Conservation (phyloP, 2,888 invertebrate species). For the Slavum lentiscoides region DNA sequence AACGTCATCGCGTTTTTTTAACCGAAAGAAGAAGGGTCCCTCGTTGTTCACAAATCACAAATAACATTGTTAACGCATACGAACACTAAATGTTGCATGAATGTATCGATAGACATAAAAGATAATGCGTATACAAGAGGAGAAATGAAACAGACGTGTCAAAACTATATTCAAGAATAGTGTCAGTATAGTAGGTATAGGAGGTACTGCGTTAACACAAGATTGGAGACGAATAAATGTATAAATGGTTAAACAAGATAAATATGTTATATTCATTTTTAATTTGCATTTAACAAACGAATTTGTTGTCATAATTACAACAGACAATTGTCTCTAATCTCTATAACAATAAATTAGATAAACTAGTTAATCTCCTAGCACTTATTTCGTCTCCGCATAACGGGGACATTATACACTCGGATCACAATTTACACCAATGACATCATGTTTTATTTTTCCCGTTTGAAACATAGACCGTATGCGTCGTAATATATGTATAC, state of each 20-base stretch:
- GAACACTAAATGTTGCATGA: too few species aligned
- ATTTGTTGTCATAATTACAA: not conserved
- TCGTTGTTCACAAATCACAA: too few species aligned
- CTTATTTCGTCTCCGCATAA: not conserved
- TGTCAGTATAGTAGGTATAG: too few species aligned
- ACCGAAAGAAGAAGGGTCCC: too few species aligned
- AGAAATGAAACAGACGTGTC: too few species aligned
- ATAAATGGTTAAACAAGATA: not conserved
- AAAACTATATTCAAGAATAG: too few species aligned
- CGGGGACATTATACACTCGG: conserved; percentile 4
- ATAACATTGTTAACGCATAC: too few species aligned
- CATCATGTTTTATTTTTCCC: conserved; percentile 12
- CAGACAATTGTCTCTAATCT: not conserved
- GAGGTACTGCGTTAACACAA: too few species aligned
- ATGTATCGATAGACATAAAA: too few species aligned
- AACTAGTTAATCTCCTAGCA: not conserved
- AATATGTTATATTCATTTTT: not conserved
- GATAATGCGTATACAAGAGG: too few species aligned
- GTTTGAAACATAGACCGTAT: not conserved
- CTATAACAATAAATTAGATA: not conserved
- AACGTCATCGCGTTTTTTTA: too few species aligned
- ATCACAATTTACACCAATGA: conserved; percentile 11
- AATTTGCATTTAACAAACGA: not conserved
- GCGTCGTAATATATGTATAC: not conserved
- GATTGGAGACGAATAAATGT: not conserved